A percentile compares a stretch with the other conserved stretches of the same genome.
Conservation (phyloP, 92 coral and sea anemone genomes). For the Pocillopora meandrina region DNA sequence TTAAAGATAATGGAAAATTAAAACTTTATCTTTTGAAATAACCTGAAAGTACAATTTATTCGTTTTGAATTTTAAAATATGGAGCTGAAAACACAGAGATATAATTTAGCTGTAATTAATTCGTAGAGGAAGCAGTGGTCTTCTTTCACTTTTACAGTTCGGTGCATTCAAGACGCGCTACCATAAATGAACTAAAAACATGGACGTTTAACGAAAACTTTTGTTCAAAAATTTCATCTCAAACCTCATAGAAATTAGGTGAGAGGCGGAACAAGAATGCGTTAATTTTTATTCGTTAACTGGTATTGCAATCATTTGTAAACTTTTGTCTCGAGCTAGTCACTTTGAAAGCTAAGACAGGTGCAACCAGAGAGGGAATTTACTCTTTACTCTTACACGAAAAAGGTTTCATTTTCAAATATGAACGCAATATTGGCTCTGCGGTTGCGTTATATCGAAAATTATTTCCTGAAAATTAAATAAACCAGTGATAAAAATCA, state of each 20-base stretch:
- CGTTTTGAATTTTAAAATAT: not conserved
- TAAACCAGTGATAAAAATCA: slow-evolving; percentile 19
- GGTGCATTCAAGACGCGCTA: too few relatives aligned
- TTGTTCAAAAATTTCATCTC: not conserved
- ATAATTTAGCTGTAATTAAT: too few relatives aligned
- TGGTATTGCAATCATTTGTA: slow-evolving; percentile 7
- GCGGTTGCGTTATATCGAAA: slow-evolving; percentile 9
- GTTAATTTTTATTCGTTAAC: slow-evolving; percentile 6
- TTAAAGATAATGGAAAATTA: not conserved
- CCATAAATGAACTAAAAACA: not conserved
- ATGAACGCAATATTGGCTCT: slow-evolving; percentile 14
- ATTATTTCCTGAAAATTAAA: slow-evolving; percentile 28
- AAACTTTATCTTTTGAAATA: not conserved
- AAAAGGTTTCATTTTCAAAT: slow-evolving; percentile 9
- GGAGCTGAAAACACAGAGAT: not conserved
- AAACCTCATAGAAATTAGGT: not conserved
- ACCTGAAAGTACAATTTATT: not conserved
- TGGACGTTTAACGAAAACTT: not conserved
- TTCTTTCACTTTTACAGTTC: too few relatives aligned
- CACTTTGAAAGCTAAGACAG: slow-evolving; percentile 20
- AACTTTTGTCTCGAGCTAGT: not conserved
- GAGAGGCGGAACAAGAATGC: not conserved
- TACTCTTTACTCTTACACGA: not conserved
- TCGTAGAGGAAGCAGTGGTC: too few relatives aligned
- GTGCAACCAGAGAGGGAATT: slow-evolving; percentile 14